These are phyloP conservation scores for Agapornis canus DNA, from an alignment of 2,797 vertebrate species.

Conservation along the genomic window DNA sequence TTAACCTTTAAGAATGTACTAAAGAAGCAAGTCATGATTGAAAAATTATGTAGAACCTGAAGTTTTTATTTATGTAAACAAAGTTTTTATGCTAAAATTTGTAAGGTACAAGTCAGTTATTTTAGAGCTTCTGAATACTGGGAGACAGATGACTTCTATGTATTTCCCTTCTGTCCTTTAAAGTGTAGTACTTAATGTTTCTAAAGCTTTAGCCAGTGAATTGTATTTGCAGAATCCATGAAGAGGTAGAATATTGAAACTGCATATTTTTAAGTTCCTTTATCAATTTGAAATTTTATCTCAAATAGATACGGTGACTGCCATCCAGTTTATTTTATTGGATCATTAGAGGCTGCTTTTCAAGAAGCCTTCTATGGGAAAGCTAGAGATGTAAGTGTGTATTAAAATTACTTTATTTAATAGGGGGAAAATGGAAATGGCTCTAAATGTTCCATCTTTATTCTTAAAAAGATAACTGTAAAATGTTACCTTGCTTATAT, in stretches of 20 bases:
- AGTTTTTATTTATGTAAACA: not conserved
- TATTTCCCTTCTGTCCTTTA: not conserved
- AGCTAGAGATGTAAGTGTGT: conserved; percentile 97
- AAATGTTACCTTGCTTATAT: not conserved
- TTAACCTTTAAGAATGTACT: not conserved
- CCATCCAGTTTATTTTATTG: conserved; percentile 99
- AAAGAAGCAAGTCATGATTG: not conserved
- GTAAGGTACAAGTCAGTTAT: not conserved
- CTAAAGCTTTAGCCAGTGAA: not conserved
- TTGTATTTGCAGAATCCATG: not conserved
- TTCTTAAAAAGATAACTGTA: not conserved
- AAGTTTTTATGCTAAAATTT: not conserved
- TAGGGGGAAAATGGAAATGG: not conserved
- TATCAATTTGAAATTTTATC: conserved; percentile 42
- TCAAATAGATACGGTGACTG: conserved; percentile 93
- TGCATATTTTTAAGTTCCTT: not conserved
- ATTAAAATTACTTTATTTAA: not conserved
- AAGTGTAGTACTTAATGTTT: not conserved
- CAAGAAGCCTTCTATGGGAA: conserved; percentile 99
- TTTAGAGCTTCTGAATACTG: not conserved
- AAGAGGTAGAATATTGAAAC: not conserved
- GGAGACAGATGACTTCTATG: not conserved
- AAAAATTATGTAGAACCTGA: not conserved
- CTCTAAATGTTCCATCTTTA: not conserved
- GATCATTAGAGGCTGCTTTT: conserved; percentile 97